A percentile compares a stretch with the other conserved stretches of the same genome.
Conservation (phyloP, 2,113 vertebrate species). For the Phyllopteryx taeniolatus region DNA sequence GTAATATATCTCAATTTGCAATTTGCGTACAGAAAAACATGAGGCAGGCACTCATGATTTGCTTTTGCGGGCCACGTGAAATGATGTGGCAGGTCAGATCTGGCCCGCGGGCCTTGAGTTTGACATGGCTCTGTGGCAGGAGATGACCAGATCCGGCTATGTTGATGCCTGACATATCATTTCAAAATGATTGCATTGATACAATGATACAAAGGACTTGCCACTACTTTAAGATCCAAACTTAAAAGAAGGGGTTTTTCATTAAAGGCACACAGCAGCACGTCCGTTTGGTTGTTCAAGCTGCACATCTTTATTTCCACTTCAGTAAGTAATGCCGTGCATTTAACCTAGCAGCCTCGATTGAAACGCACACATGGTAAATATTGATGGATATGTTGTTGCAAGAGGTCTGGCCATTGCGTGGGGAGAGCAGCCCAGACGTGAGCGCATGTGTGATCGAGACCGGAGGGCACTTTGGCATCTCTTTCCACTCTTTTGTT, state of each 20-base stretch:
- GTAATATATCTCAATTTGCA: no score
- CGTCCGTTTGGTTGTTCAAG: not conserved
- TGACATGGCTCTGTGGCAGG: no score
- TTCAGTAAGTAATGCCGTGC: slow-evolving; percentile 15
- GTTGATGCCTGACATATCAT: no score
- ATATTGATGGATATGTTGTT: slow-evolving; percentile 22
- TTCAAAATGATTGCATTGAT: no score
- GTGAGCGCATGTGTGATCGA: not conserved
- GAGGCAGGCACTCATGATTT: no score
- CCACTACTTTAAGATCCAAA: slow-evolving; percentile 7
- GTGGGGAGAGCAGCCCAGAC: not conserved
- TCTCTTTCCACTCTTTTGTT: slow-evolving; percentile 23
- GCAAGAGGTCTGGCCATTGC: not conserved
- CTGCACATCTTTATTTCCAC: slow-evolving; percentile 12
- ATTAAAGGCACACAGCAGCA: not conserved
- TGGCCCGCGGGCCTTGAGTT: no score
- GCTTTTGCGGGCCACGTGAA: no score
- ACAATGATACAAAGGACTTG: no score
- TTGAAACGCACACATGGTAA: slow-evolving; percentile 26
- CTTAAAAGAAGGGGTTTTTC: slow-evolving; percentile 4
- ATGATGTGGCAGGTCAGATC: no score
- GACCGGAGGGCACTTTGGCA: not conserved
- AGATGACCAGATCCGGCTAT: no score
- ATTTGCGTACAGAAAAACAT: no score
- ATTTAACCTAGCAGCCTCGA: slow-evolving; percentile 11